Evolutionary conservation across 2,888 invertebrate species (phyloP), one percentile per base, ranked within the genome.

Genomic region (Pseudococcus viburni): DNA sequence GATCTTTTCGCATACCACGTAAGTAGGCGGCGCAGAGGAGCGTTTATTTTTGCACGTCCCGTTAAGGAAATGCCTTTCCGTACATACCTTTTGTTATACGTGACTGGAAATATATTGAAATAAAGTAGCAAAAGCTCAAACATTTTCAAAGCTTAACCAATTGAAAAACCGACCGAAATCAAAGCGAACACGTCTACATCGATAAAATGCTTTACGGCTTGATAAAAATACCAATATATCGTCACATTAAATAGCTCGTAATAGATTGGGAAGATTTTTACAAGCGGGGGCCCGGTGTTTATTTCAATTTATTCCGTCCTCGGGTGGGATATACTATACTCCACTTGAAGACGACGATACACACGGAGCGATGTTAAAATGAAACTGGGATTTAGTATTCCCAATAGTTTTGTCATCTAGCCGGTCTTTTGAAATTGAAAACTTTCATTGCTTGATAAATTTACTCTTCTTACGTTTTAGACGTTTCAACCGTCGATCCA

Each of bases 351-450:
- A 4, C 55, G 55, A 55, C 55, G 48, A 15, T 55, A 55, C 55
- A 55, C 55, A 73, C 33, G 73, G 12, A 73, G 73, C 15, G 33
- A 22, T 73, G 73, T 17, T 55, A 55, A 73, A 73, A 73, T 73
- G 73, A 73, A 73, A 73, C 73, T 26, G 73, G 26, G 73, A 73
- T 73, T 73, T 73, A 15, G 73, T 73, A 73, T 73, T 73, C 73
- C 73, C 73, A 73, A 73, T 73, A 73, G 73, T 73, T 26, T 73
- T 73, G 22, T 17, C 73, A 26, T 73, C 22, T 73, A 22, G 6
- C 19, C 17, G 33, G 73, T 26, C 26, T 73, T 73, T 73, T 15
- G 11, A 73, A 73, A 73, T 73, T 73, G 73, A 73, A 73, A 73
- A 73, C 26, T 22, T 33, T 26, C 22, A 17, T 26, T 33, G 73